These are phyloP conservation scores for Panurus biarmicus DNA, from an alignment of 2,113 vertebrate species.

Conservation along the genomic window DNA sequence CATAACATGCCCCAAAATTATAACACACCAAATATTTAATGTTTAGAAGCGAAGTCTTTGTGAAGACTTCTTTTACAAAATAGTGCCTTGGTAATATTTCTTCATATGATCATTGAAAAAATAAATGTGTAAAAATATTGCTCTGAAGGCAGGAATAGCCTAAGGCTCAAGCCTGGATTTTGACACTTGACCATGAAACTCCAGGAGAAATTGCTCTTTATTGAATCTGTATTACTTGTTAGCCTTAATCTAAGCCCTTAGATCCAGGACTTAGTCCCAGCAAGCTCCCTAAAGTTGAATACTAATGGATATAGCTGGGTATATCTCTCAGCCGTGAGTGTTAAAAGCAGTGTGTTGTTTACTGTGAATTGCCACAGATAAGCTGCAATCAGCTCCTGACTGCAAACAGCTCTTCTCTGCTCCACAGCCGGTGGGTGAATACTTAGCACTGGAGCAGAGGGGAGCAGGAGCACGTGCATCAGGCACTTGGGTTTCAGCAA, in stretches of 20 bases:
- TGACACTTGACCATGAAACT: neutral
- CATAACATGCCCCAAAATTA: neutral
- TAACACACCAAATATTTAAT: neutral
- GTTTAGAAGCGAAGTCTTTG: neutral
- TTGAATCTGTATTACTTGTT: neutral
- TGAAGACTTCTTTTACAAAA: neutral
- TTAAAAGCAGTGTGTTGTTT: neutral
- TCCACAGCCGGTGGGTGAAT: neutral
- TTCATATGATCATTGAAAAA: neutral
- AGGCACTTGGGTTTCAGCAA: neutral
- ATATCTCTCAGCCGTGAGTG: neutral
- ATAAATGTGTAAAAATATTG: neutral
- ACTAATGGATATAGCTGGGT: neutral
- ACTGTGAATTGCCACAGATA: neutral
- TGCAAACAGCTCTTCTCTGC: neutral
- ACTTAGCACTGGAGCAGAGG: neutral
- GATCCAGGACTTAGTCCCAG: neutral
- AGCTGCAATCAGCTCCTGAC: neutral
- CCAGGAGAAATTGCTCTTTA: neutral
- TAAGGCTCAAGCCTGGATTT: neutral
- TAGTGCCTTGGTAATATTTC: neutral
- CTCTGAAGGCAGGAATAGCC: neutral
- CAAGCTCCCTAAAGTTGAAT: neutral
- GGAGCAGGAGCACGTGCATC: neutral
- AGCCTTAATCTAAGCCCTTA: neutral